Evolutionary conservation across 2,888 invertebrate species (phyloP), one percentile per base, ranked within the genome.

Genomic region (Tridacna gigas): DNA sequence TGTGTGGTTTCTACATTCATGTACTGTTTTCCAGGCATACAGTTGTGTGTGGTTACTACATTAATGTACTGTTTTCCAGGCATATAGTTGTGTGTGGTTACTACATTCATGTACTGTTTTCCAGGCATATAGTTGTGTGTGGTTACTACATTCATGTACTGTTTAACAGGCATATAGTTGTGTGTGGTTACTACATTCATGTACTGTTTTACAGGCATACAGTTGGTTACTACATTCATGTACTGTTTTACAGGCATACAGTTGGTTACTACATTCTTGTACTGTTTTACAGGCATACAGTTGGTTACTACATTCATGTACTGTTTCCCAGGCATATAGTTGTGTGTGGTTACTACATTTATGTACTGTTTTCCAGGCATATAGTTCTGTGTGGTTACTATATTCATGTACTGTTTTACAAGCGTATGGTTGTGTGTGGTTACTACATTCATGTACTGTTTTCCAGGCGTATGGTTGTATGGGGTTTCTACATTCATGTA

Each of bases 71-170:
- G 37, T 37, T 60, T 93, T 93, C 83, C 95, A 99, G 99, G 97
- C 99, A 99, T 96, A 99, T 99, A 96, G 99, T 99, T 95, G 99
- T 99, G 94, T 99, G 99, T 96, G 99, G 99, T 93, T 99, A 99
- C 96, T 37, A 4, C 3, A 37, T 37, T 37, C 37, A 37, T 37
- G 37, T 7, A 37, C 7, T 37, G 37, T 37, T 60, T 93, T 93
- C 83, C 95, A 99, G 99, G 97, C 99, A 99, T 96, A 99, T 99
- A 96, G 99, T 99, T 95, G 99, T 99, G 94, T 99, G 99, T 96
- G 99, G 99, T 93, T 99, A 99, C 96, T 37, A 4, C 3, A 37
- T 37, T 37, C 37, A 37, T 37, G 37, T 7, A 37, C 7, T 37
- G 37, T 37, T 60, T 93, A 93, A 83, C 95, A 99, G 99, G 97